phyloP scores from a whole-genome alignment of 1,140 invertebrate species.

The Drosophila orena region DNA sequence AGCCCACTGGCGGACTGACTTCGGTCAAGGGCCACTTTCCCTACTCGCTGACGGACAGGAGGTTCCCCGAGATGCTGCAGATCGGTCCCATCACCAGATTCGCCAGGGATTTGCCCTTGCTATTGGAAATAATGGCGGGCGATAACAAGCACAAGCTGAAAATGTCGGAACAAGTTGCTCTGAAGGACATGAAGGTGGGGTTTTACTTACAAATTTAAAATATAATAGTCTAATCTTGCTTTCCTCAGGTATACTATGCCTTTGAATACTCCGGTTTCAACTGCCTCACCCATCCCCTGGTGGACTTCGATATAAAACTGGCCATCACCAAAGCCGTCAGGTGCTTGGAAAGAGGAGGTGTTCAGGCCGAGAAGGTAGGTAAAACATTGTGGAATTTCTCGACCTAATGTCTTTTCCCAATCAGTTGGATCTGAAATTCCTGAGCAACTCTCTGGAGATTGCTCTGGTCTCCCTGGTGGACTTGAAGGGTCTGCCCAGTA shows the following conservation, averaged over 20 bases:
- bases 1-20: conserved; percentile 89
- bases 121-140: conserved; percentile 88
- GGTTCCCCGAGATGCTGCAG: conserved; percentile 75
- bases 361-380: conserved; percentile 65
- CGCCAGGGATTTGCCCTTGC: conserved; percentile 90
- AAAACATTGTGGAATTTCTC: background rate
- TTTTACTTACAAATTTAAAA: background rate
- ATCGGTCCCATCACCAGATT: conserved; percentile 93
- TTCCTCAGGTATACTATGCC: conserved; percentile 86
- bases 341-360: conserved; percentile 56
- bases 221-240: too few species aligned
- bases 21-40: conserved; percentile 88
- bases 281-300: conserved; percentile 87
- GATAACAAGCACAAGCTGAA: conserved; percentile 81
- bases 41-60: conserved; percentile 50
- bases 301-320: conserved; percentile 55
- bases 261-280: conserved; percentile 88
- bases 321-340: conserved; percentile 57
- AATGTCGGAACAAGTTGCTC: conserved; percentile 86
- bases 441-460: conserved; percentile 63
- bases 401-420: background rate
- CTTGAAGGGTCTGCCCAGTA: conserved; percentile 71
- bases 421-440: conserved; percentile 57
- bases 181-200: conserved; percentile 87
- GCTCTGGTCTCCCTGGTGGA: conserved; percentile 47